A percentile compares a stretch with the other conserved stretches of the same genome.
phyloP scores from a whole-genome alignment of 2,888 invertebrate genomes.

The Deroplatys truncata region DNA sequence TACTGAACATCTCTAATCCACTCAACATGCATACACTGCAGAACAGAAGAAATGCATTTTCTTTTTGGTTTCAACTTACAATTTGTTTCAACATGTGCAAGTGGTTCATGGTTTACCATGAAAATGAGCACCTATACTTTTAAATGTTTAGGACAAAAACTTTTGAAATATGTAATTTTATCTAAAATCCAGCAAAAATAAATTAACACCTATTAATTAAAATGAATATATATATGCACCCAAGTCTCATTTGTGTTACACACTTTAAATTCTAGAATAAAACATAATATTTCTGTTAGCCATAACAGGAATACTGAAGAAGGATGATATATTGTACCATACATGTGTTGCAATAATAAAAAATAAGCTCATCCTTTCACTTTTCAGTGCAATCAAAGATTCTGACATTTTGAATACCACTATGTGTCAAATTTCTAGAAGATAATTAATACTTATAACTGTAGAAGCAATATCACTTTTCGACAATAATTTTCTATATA shows the following conservation, averaged over 20 bases:
- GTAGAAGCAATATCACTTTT: background rate
- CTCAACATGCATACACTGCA: background rate
- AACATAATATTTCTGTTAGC: background rate
- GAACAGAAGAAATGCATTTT: background rate
- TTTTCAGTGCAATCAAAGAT: background rate
- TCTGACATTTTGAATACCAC: background rate
- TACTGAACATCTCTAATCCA: background rate
- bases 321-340: background rate
- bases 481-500: background rate
- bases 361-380: background rate
- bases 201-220: background rate
- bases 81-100: background rate
- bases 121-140: background rate
- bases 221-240: background rate
- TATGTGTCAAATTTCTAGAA: background rate
- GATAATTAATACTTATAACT: background rate
- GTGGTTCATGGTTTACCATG: background rate
- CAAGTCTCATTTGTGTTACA: background rate
- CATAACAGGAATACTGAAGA: background rate
- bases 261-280: background rate
- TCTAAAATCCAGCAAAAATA: background rate
- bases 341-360: background rate
- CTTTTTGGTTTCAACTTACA: background rate
- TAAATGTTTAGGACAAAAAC: background rate
- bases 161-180: background rate